phyloP scores from a whole-genome alignment of 2,113 vertebrate species.

The Ictalurus furcatus region DNA sequence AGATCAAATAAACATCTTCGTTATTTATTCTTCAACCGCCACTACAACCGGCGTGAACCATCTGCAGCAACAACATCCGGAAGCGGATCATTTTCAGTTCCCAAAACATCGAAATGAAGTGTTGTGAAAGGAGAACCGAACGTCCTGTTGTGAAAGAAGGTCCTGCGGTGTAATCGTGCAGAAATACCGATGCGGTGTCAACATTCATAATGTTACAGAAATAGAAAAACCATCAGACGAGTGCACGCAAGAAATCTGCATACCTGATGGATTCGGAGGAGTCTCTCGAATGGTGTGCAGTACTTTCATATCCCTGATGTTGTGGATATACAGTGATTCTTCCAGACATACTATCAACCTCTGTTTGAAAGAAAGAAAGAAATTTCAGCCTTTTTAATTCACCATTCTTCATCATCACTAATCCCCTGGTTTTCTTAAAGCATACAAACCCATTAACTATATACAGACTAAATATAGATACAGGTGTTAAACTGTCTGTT shows the following conservation, averaged over 20 bases:
- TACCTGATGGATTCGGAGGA: constrained; percentile 79
- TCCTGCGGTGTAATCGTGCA: background rate
- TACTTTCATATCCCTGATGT: constrained; percentile 99
- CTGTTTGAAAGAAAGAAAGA: constrained; percentile 63
- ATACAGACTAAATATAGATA: background rate
- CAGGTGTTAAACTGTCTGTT: background rate
- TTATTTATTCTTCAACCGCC: background rate
- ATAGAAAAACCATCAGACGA: background rate
- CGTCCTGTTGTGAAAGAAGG: background rate
- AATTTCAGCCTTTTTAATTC: background rate
- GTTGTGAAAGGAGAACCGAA: background rate
- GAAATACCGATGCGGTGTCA: background rate
- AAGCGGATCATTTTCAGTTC: background rate
- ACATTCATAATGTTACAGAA: background rate
- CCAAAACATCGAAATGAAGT: background rate
- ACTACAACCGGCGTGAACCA: too few relatives aligned
- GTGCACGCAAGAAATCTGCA: background rate
- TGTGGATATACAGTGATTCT: constrained; percentile 98
- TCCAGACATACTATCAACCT: constrained; percentile 97
- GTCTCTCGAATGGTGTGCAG: constrained; percentile 99
- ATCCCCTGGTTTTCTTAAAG: too few relatives aligned
- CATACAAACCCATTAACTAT: background rate
- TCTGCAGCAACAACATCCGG: background rate
- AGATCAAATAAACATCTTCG: background rate
- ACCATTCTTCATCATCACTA: background rate